Conservation (phyloP, 1,140 invertebrate species). For the Nasonia vitripennis region DNA sequence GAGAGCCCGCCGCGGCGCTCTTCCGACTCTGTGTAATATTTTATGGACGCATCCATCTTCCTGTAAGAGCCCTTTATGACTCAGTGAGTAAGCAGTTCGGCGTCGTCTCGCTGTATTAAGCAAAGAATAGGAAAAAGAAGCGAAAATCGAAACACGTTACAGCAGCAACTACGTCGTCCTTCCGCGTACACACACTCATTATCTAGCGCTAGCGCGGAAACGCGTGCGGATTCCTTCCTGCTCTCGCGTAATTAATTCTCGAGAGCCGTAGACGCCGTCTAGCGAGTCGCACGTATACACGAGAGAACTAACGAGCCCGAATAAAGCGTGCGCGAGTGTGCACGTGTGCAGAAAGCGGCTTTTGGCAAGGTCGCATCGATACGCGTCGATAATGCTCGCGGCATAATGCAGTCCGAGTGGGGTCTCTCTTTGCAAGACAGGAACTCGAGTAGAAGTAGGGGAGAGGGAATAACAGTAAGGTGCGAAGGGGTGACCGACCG, state of each 20-base stretch:
- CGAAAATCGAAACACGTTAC: no score
- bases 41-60: neutral
- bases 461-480: neutral
- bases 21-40: neutral
- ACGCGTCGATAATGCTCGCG: neutral
- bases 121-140: no score
- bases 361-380: neutral
- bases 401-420: neutral
- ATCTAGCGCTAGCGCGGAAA: neutral
- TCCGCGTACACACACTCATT: neutral
- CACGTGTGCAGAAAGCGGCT: neutral
- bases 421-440: slow-evolving; percentile 6
- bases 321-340: neutral
- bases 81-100: neutral
- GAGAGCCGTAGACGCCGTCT: neutral
- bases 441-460: neutral
- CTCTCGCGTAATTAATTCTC: slow-evolving; percentile 18
- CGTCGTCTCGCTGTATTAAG: no score
- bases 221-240: slow-evolving; percentile 8
- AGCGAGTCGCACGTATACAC: no score
- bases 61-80: neutral
- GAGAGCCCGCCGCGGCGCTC: no score
- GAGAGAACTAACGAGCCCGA: slow-evolving; percentile 1
- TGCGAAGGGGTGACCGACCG: slow-evolving; percentile 47
- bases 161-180: neutral